Conservation (phyloP, 2,888 invertebrate species). For the Philaethria dido region DNA sequence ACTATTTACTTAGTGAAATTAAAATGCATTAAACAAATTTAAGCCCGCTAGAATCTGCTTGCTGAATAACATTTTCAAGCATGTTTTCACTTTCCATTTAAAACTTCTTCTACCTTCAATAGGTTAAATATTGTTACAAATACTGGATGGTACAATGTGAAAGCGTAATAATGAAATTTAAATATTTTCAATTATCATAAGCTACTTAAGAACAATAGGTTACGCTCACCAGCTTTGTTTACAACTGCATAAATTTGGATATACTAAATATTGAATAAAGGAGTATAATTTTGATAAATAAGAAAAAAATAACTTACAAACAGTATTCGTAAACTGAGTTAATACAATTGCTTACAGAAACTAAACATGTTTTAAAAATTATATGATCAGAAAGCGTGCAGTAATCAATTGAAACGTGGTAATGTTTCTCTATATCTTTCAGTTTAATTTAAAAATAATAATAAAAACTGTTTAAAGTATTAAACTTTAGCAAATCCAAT, state of each 20-base stretch:
- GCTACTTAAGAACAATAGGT: slow-evolving; percentile 48
- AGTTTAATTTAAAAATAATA: too few relatives aligned
- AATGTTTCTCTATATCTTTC: too few relatives aligned
- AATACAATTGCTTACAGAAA: neutral
- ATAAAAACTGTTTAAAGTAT: too few relatives aligned
- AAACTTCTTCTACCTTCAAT: slow-evolving; percentile 29
- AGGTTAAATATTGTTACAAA: slow-evolving; percentile 25
- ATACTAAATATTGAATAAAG: neutral
- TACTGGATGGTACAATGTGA: slow-evolving; percentile 27
- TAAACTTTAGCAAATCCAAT: neutral
- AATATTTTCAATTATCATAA: slow-evolving; percentile 37
- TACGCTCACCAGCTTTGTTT: slow-evolving; percentile 47
- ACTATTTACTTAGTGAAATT: slow-evolving; percentile 41
- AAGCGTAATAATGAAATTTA: slow-evolving; percentile 30
- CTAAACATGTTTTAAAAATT: neutral
- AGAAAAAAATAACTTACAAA: neutral
- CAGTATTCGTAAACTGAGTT: too few relatives aligned
- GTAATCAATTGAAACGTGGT: too few relatives aligned
- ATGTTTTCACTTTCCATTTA: slow-evolving; percentile 36
- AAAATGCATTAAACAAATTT: slow-evolving; percentile 43
- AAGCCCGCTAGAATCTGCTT: slow-evolving; percentile 31
- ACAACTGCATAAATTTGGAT: slow-evolving; percentile 44
- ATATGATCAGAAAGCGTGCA: too few relatives aligned
- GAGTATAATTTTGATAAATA: neutral
- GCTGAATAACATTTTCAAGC: slow-evolving; percentile 35